These are phyloP conservation scores for Dicerorhinus sumatrensis DNA, from an alignment of 2,113 vertebrate species.

Conservation along the genomic window DNA sequence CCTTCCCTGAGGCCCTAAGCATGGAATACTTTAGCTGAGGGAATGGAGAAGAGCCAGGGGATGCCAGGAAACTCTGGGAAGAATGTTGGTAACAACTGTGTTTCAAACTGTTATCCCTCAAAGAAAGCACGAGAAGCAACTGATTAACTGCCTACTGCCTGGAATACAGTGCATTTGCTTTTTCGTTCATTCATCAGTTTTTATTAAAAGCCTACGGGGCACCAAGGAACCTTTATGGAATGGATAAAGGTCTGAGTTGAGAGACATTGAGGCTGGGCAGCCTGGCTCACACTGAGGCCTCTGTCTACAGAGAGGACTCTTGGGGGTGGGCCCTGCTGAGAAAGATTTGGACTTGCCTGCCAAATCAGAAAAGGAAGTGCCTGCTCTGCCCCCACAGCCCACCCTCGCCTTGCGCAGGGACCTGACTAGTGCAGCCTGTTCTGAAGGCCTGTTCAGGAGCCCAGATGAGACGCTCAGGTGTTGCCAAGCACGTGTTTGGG, in stretches of 20 bases:
- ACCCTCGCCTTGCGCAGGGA: background rate
- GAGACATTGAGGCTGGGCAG: background rate
- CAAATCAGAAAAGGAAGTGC: background rate
- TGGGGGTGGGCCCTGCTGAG: background rate
- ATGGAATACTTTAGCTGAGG: conserved; percentile 67
- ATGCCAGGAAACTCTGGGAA: conserved; percentile 69
- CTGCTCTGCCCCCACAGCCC: background rate
- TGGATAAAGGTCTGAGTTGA: background rate
- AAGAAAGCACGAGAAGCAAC: background rate
- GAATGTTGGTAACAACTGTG: conserved; percentile 70
- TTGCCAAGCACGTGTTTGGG: conserved; percentile 39
- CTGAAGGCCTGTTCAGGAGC: background rate
- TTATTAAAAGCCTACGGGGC: background rate
- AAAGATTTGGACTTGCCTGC: background rate
- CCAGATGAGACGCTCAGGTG: background rate
- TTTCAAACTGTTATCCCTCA: conserved; percentile 48
- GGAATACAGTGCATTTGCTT: background rate
- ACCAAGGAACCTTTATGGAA: background rate
- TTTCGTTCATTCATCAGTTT: background rate
- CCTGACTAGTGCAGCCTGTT: background rate
- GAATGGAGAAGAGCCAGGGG: conserved; percentile 69
- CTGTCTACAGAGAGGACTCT: background rate
- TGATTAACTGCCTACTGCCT: conserved; percentile 45
- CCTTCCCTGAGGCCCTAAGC: conserved; percentile 61
- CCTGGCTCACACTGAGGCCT: background rate